Evolutionary conservation across 30 jellyfish, hydroid and myxozoan species (phyloP).

Genomic region (Cassiopea andromeda): DNA sequence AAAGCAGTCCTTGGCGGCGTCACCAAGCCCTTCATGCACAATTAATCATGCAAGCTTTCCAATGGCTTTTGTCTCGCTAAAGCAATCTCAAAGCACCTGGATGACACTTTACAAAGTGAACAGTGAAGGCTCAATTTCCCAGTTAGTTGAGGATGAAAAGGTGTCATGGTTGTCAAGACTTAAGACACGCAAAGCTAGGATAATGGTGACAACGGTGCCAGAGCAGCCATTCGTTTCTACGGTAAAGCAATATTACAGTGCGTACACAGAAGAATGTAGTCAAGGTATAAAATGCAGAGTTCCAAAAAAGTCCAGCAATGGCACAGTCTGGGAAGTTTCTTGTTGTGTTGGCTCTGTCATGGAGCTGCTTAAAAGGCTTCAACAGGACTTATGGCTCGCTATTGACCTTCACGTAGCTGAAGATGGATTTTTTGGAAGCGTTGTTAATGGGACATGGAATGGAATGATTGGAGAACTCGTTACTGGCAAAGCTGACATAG

Average conservation of each 20-base stretch:
- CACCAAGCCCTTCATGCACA: neutral
- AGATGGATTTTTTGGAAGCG: conserved; percentile 70
- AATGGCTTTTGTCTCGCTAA: conserved; percentile 6
- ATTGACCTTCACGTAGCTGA: conserved; percentile 63
- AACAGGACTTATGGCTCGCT: conserved; percentile 22
- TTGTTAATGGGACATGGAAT: conserved; percentile 54
- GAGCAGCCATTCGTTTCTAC: conserved; percentile 41
- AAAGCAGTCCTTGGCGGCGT: neutral
- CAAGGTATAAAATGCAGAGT: conserved; percentile 24
- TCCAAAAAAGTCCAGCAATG: neutral
- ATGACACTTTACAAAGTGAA: neutral
- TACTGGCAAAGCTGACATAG: too few relatives aligned
- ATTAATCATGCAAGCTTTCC: neutral
- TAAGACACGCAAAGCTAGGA: neutral
- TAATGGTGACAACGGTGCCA: conserved; percentile 6
- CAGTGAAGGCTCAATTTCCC: conserved; percentile 5
- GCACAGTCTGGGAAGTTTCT: conserved; percentile 15
- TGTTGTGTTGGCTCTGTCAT: conserved; percentile 74
- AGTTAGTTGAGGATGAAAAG: conserved; percentile 11
- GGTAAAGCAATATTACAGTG: neutral
- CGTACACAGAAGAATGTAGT: conserved; percentile 7
- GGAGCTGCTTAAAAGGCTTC: conserved; percentile 58
- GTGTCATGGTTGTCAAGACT: conserved; percentile 22
- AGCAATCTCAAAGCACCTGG: conserved; percentile 20
- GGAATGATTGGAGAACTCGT: conserved; percentile 39